Conservation (phyloP, 2,888 invertebrate species). For the Meteorus cinctellus region DNA sequence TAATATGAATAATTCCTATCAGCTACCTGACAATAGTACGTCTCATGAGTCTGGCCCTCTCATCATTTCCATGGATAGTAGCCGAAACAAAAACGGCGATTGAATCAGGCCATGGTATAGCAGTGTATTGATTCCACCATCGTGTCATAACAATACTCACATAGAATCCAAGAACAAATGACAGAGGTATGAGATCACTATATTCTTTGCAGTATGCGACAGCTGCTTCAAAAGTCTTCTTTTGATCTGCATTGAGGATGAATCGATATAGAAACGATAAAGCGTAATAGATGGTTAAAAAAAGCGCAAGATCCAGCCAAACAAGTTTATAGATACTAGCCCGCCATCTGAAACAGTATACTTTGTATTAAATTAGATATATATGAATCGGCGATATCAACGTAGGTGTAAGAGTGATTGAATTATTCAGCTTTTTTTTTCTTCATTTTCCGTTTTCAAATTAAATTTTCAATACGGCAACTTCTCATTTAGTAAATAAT, state of each 20-base stretch:
- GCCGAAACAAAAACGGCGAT: constrained; percentile 77
- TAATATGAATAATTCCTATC: constrained; percentile 12
- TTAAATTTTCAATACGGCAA: neutral
- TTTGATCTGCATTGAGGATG: constrained; percentile 79
- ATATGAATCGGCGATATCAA: neutral
- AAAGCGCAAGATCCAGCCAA: constrained; percentile 90
- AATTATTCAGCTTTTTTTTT: neutral
- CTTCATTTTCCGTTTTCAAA: neutral
- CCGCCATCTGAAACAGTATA: constrained; percentile 84
- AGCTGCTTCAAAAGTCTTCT: constrained; percentile 86
- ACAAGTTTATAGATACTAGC: constrained; percentile 96
- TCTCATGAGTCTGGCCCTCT: constrained; percentile 76
- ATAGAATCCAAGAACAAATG: constrained; percentile 95
- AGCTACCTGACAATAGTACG: constrained; percentile 75
- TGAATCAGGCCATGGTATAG: constrained; percentile 78
- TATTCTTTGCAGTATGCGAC: constrained; percentile 90
- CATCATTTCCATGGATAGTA: constrained; percentile 77
- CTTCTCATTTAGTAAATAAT: neutral
- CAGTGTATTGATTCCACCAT: constrained; percentile 82
- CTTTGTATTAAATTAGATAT: neutral
- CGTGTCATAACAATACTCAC: constrained; percentile 93
- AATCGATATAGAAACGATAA: constrained; percentile 87
- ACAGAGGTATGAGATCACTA: constrained; percentile 91
- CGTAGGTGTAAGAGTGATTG: too few species aligned
- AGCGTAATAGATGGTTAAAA: constrained; percentile 84